phyloP scores from a whole-genome alignment of 1,140 invertebrate genomes.

The Odontomachus brunneus region DNA sequence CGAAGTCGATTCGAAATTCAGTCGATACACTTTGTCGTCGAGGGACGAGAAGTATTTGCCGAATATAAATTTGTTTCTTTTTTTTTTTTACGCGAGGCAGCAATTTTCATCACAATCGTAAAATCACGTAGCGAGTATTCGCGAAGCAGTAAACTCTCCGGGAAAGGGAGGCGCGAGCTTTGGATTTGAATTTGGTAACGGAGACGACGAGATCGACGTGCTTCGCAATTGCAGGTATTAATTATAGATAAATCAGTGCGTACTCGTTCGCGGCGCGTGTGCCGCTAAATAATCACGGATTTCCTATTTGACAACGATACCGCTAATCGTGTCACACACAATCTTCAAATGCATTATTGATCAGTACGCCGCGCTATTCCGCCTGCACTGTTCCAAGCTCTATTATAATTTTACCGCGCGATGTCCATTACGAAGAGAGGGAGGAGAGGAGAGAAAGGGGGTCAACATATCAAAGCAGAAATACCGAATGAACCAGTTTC shows the following conservation, averaged over 20 bases:
- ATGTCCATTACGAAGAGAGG: background rate
- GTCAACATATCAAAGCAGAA: background rate
- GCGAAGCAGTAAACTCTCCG: background rate
- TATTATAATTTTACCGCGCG: conserved; percentile 22
- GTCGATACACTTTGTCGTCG: background rate
- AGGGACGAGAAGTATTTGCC: background rate
- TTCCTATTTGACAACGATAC: conserved; percentile 38
- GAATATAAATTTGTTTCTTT: background rate
- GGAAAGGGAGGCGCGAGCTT: background rate
- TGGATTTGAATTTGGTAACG: background rate
- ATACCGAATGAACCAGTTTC: too few species aligned
- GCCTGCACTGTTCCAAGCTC: background rate
- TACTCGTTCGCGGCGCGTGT: background rate
- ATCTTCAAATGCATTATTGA: conserved; percentile 46
- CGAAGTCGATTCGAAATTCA: conserved; percentile 10
- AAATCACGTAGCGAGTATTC: background rate
- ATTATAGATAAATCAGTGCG: conserved; percentile 14
- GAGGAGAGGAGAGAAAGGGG: too few species aligned
- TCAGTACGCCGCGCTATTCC: background rate
- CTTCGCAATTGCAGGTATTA: conserved; percentile 23
- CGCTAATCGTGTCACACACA: conserved; percentile 35
- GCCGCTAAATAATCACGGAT: conserved; percentile 41
- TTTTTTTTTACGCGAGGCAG: too few species aligned
- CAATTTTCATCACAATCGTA: conserved; percentile 1
- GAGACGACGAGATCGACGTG: background rate